phyloP scores from a whole-genome alignment of 2,113 vertebrate genomes.

The Sturnus vulgaris region DNA sequence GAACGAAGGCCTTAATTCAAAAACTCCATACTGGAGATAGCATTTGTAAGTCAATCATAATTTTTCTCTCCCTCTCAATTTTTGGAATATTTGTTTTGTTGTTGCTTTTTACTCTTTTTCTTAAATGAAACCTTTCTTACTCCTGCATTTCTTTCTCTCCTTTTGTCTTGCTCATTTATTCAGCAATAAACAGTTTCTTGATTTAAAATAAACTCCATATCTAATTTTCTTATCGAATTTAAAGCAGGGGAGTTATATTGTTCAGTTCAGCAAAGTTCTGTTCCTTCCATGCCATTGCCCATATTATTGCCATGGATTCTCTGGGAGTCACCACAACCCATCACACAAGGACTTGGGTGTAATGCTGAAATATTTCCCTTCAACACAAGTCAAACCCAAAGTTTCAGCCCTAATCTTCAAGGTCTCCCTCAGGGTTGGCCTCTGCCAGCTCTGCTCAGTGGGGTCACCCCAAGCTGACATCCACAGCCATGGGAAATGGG shows the following conservation, averaged over 20 bases:
- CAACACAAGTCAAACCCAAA: not conserved
- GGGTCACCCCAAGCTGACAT: not conserved
- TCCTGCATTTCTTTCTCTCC: not conserved
- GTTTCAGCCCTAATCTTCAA: not conserved
- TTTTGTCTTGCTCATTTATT: not conserved
- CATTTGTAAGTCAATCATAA: not conserved
- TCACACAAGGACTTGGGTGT: too few relatives aligned
- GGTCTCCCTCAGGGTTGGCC: not conserved
- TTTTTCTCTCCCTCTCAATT: not conserved
- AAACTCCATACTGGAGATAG: not conserved
- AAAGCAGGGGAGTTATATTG: not conserved
- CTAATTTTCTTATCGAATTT: not conserved
- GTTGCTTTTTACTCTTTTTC: rapidly evolving
- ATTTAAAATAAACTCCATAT: not conserved
- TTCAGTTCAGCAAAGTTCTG: not conserved
- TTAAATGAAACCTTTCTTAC: not conserved
- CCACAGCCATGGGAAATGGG: rapidly evolving
- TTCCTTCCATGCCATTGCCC: too few relatives aligned
- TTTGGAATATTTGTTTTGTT: not conserved
- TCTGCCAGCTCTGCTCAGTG: not conserved
- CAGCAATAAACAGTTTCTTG: not conserved
- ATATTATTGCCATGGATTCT: not conserved
- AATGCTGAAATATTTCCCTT: not conserved
- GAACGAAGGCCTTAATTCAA: not conserved
- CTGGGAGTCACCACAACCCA: not conserved